phyloP scores from a whole-genome alignment of 2,797 vertebrate species.

The Gymnoscopelus microlampas region DNA sequence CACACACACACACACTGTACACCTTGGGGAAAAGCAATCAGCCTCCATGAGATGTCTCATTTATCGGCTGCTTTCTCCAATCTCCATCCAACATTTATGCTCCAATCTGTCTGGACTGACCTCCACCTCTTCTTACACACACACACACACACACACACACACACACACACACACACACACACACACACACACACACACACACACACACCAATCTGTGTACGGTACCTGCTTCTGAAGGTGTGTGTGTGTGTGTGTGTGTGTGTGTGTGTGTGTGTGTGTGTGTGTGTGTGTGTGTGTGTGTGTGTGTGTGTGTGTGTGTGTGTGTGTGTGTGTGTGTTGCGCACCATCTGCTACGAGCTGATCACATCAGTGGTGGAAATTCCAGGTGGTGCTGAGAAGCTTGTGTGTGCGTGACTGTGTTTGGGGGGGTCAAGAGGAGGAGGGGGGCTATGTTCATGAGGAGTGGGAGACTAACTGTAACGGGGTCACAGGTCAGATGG shows the following conservation, averaged over 20 bases:
- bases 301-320: not conserved
- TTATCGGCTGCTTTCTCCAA: conserved; percentile 35
- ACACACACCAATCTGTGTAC: not conserved
- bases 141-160: no score
- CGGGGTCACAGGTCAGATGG: conserved; percentile 47
- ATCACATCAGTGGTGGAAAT: conserved; percentile 48
- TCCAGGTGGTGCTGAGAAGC: conserved; percentile 49
- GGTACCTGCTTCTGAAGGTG: conserved; percentile 3
- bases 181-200: no score
- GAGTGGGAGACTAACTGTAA: conserved; percentile 53
- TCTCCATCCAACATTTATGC: conserved; percentile 51
- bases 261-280: not conserved
- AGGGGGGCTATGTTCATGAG: conserved; percentile 57
- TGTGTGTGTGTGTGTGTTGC: not conserved
- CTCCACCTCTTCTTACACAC: not conserved
- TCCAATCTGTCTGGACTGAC: not conserved
- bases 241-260: not conserved
- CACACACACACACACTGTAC: not conserved
- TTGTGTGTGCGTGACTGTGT: not conserved
- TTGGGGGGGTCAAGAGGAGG: no score
- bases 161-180: no score
- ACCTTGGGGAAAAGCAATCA: conserved; percentile 14
- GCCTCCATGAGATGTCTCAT: conserved; percentile 43
- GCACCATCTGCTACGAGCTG: conserved; percentile 57
- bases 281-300: not conserved